Base-by-base conservation (phyloP, 2,113 vertebrate species). In the Regulus satrapa region DNA sequence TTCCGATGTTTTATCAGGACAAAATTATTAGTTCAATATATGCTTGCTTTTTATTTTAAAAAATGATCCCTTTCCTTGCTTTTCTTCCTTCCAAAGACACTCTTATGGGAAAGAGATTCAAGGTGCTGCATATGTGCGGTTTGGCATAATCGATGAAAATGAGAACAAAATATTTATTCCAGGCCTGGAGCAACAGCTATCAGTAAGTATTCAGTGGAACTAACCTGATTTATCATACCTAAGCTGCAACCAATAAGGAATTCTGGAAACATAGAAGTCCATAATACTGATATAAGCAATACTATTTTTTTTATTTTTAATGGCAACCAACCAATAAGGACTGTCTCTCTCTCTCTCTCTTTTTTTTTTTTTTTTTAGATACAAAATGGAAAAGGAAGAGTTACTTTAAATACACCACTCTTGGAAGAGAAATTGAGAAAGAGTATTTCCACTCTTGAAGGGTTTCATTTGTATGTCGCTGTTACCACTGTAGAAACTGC, bases 401-500 rank as follows among this genome's bases (percentile, higher is more conserved):
- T 97, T 59, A 82, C 63, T 45, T 73, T 98, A 81, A 88, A 13
- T 28, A 98, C 96, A 31, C 3, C 29, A 7, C 49, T 93, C 52
- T 45, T 98, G 63, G 88, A 95, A 82, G 85, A 76, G 43, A 97
- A 94, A 83, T 72, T 95, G 85, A 43, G 20, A 59, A 97, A 41
- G 56, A 83, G 31, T 49, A 82, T 96, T 67, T 79, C 78, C 9
- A 58, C 94, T 40, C 81, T 98, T 5, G 97, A 98, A 88, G 96
- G 96, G 2, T 87, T 87, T 79, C 48, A 85, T 82, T 94, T 98
- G 36, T 97, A 97, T 46, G 89, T 97, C 6, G 97, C 97, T 66
- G 98, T 97, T 54, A 97, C 96, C 6, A 91, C 95, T 76, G 86
- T 98, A 61, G 98, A 98, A 95, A 98, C 96, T 76, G 97, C 98